Conservation (phyloP, 2,797 vertebrate species). For the Takifugu ocellatus region DNA sequence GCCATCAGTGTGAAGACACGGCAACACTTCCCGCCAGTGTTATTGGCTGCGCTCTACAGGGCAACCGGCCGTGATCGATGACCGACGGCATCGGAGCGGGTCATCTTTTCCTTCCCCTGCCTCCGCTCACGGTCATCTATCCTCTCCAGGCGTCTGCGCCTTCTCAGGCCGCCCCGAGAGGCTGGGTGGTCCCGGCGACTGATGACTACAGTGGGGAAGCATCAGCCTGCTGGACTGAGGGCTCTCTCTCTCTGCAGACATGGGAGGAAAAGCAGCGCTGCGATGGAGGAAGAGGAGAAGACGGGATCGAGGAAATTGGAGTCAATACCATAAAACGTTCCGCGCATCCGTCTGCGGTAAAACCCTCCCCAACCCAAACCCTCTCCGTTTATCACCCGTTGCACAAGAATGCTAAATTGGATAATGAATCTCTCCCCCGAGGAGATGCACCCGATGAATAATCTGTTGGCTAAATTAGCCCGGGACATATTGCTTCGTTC, state of each 20-base stretch:
- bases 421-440: conserved; percentile 60
- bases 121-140: conserved; percentile 65
- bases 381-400: conserved; percentile 51
- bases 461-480: conserved; percentile 61
- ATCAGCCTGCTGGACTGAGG: conserved; percentile 33
- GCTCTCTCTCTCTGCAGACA: conserved; percentile 7
- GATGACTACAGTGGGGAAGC: conserved; percentile 51
- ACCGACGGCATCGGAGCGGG: conserved; percentile 41
- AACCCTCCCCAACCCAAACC: conserved; percentile 48
- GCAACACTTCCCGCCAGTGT: conserved; percentile 40
- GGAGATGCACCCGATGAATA: conserved; percentile 58
- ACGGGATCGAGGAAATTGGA: conserved; percentile 19
- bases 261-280: neutral
- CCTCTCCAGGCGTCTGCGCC: conserved; percentile 53
- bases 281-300: conserved; percentile 15
- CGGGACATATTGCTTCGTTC: conserved; percentile 47
- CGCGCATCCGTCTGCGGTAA: conserved; percentile 36
- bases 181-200: conserved; percentile 50
- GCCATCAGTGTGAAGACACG: conserved; percentile 26
- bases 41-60: conserved; percentile 45
- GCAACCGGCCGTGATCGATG: conserved; percentile 61
- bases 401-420: conserved; percentile 54
- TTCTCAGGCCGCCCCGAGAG: conserved; percentile 41
- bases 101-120: conserved; percentile 66
- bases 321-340: conserved; percentile 34